Evolutionary conservation across 2,797 vertebrate species (phyloP).

Genomic region (Percopsis omiscomaycus): DNA sequence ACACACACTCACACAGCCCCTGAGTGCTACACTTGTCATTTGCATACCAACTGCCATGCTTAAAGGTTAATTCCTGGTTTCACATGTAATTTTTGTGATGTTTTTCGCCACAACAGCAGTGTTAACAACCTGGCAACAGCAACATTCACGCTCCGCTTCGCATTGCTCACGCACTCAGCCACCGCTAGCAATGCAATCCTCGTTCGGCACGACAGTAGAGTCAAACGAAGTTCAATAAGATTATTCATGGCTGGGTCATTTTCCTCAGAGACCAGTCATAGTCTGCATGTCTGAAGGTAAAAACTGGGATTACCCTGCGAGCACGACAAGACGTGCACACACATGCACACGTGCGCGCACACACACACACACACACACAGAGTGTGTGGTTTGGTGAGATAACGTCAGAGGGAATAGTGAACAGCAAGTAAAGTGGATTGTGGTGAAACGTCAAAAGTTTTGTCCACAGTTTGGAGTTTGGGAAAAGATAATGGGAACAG

Average conservation of each 20-base stretch:
- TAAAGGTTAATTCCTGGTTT: slow-evolving; percentile 7
- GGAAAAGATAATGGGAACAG: slow-evolving; percentile 16
- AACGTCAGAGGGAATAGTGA: slow-evolving; percentile 31
- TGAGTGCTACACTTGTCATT: not conserved
- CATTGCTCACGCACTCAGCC: not conserved
- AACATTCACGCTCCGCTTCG: not conserved
- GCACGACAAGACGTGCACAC: slow-evolving; percentile 10
- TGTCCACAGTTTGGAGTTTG: slow-evolving; percentile 29
- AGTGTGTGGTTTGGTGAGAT: slow-evolving; percentile 14
- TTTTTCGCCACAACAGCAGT: not conserved
- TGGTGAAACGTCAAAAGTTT: slow-evolving; percentile 43
- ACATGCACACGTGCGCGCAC: slow-evolving; percentile 20
- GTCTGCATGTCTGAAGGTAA: slow-evolving; percentile 1
- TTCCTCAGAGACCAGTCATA: too few relatives aligned
- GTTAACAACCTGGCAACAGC: not conserved
- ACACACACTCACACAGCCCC: not conserved
- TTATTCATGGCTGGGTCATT: too few relatives aligned
- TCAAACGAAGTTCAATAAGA: too few relatives aligned
- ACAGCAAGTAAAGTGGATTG: slow-evolving; percentile 61
- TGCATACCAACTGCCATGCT: not conserved
- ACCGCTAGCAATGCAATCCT: too few relatives aligned
- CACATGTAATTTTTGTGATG: not conserved
- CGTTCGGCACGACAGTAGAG: too few relatives aligned
- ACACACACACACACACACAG: slow-evolving; percentile 3
- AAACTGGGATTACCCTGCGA: slow-evolving; percentile 34